Evolutionary conservation across 2,113 vertebrate species (phyloP).

Genomic region (Charina bottae): DNA sequence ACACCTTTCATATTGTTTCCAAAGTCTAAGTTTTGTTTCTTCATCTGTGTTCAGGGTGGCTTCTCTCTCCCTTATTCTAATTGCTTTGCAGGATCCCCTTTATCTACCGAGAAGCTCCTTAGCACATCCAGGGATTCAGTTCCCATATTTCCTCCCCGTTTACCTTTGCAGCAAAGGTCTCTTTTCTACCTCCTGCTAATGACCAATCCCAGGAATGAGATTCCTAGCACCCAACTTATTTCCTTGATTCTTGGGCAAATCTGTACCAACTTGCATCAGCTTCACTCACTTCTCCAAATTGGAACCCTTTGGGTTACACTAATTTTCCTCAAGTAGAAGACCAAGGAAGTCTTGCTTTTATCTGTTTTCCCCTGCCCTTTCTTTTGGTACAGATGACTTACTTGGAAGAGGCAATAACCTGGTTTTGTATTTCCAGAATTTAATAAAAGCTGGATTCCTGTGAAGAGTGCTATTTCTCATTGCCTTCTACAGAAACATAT

Average conservation of each 20-base stretch:
- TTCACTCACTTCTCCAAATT: neutral
- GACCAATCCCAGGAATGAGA: neutral
- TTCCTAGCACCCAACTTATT: neutral
- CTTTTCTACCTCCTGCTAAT: neutral
- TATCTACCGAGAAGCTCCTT: neutral
- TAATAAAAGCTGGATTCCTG: neutral
- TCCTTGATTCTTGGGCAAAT: neutral
- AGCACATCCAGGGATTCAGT: neutral
- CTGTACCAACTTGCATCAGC: neutral
- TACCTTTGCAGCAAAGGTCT: neutral
- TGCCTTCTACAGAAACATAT: neutral
- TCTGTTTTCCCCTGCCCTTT: neutral
- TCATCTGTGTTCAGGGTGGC: neutral
- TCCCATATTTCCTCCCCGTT: neutral
- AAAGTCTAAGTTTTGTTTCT: neutral
- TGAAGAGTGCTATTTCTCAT: neutral
- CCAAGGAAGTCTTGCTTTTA: neutral
- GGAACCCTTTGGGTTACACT: neutral
- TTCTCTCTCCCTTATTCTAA: neutral
- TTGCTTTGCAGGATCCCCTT: neutral
- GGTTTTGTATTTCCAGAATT: neutral
- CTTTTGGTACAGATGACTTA: neutral
- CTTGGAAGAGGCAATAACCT: neutral
- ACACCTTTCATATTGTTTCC: neutral
- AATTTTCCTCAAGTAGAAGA: neutral